These are phyloP conservation scores for Campoletis sonorensis DNA, from an alignment of 1,140 invertebrate genomes.

Conservation along the genomic window DNA sequence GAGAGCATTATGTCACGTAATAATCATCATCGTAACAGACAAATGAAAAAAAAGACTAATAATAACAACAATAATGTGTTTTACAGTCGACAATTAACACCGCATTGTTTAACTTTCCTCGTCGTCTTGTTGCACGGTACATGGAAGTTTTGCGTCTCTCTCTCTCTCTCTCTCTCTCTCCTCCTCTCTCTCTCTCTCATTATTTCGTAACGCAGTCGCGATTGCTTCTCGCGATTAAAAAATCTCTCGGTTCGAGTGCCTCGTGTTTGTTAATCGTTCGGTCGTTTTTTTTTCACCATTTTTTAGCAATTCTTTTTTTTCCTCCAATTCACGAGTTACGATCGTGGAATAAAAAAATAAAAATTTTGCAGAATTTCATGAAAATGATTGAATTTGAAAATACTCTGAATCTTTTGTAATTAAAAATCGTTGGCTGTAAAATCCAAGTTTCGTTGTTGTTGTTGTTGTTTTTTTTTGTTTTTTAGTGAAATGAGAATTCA, in stretches of 20 bases:
- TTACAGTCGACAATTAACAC: constrained; percentile 46
- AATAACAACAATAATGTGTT: constrained; percentile 36
- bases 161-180: background rate
- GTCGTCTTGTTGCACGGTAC: constrained; percentile 9
- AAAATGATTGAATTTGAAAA: no score
- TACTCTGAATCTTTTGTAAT: no score
- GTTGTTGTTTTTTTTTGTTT: no score
- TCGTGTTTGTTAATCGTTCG: background rate
- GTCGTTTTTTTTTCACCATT: background rate
- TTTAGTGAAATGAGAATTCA: background rate
- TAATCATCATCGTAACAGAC: constrained; percentile 43
- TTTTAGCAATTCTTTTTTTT: no score
- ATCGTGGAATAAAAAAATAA: no score
- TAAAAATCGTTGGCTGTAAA: no score
- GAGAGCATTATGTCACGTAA: constrained; percentile 42
- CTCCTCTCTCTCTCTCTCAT: background rate
- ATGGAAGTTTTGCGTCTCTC: constrained; percentile 1
- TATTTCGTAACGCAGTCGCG: constrained; percentile 46
- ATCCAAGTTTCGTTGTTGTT: no score
- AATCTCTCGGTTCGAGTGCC: constrained; percentile 27
- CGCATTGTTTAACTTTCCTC: constrained; percentile 47
- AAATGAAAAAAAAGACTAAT: constrained; percentile 17
- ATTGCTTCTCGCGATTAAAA: constrained; percentile 31
- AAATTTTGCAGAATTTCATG: no score
- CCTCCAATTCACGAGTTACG: no score